Evolutionary conservation across 53 echinoderm and acorn worm species (phyloP), one percentile per base, ranked within the genome.

Genomic region (Luidia sarsii): DNA sequence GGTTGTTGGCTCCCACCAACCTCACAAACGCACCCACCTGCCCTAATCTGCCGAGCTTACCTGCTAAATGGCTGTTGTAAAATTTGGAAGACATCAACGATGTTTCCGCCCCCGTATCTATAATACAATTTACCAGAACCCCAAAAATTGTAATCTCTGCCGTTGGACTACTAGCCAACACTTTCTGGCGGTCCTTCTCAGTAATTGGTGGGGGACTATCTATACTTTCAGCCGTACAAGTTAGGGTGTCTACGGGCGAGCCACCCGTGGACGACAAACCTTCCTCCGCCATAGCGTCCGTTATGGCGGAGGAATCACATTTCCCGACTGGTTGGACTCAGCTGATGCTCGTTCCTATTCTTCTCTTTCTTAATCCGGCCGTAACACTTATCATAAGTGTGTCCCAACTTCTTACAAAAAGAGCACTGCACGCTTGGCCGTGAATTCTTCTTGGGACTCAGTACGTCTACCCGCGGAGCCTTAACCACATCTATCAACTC

Each of bases 81-180:
- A 61, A 29, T 31, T n/a, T n/a, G n/a, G n/a, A n/a, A n/a, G n/a
- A n/a, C n/a, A n/a, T n/a, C n/a, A n/a, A n/a, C n/a, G n/a, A n/a
- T 31, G 62, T 61, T 21, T 61, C 62, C 62, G 62, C 62, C 32
- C 62, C 62, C 33, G 62, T 61, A 31, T 61, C 62, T 61, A 61
- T 14, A n/a, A 61, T n/a, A 31, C 62, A 61, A 61, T 31, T 61
- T 33, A 31, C 32, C 11, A 33, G 62, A 11, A 61, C 62, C 0
- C 62, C 34, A 61, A 32, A 61, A 33, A 61, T 61, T 31, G 22
- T 61, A n/a, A 61, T 61, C 11, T 33, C n/a, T 4, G 13, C 62
- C 4, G 62, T 61, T 4, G 62, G 62, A 61, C 62, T 61, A 33
- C 32, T 29, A 18, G 10, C 62, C 11, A 61, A 21, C n/a, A 61